Conservation (phyloP, 2,888 invertebrate genomes). For the Pollenia angustigena region DNA sequence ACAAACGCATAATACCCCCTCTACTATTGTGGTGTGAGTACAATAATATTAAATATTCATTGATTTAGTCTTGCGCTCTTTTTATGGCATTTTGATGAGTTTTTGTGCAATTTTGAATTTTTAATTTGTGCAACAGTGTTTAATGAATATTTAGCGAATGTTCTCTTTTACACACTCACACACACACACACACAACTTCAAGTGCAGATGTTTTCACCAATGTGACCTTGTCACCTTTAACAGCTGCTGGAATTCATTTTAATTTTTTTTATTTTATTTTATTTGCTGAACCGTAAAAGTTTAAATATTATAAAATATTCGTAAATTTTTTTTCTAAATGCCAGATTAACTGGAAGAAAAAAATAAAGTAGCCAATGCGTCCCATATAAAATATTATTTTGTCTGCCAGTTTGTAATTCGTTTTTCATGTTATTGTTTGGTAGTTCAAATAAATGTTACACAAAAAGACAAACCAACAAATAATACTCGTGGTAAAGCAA, state of each 20-base stretch:
- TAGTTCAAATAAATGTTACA: too few relatives aligned
- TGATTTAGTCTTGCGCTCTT: not conserved
- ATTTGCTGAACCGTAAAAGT: not conserved
- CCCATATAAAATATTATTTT: too few relatives aligned
- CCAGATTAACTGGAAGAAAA: too few relatives aligned
- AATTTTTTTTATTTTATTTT: not conserved
- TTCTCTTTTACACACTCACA: too few relatives aligned
- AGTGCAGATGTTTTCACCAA: not conserved
- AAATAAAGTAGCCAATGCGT: too few relatives aligned
- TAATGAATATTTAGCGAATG: too few relatives aligned
- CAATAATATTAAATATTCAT: not conserved
- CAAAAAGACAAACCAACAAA: too few relatives aligned
- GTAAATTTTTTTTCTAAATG: not conserved
- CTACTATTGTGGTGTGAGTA: too few relatives aligned
- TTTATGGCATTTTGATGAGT: not conserved
- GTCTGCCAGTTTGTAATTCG: too few relatives aligned
- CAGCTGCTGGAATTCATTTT: not conserved
- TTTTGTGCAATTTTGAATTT: not conserved
- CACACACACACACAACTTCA: not conserved
- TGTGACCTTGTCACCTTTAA: constrained; percentile 37
- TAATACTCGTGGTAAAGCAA: too few relatives aligned
- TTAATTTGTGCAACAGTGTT: constrained; percentile 20
- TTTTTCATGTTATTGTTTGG: too few relatives aligned
- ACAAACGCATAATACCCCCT: too few relatives aligned
- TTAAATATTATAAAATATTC: constrained; percentile 3